Conservation (phyloP, 53 echinoderm and acorn worm species). For the Temnopleurus reevesii region DNA sequence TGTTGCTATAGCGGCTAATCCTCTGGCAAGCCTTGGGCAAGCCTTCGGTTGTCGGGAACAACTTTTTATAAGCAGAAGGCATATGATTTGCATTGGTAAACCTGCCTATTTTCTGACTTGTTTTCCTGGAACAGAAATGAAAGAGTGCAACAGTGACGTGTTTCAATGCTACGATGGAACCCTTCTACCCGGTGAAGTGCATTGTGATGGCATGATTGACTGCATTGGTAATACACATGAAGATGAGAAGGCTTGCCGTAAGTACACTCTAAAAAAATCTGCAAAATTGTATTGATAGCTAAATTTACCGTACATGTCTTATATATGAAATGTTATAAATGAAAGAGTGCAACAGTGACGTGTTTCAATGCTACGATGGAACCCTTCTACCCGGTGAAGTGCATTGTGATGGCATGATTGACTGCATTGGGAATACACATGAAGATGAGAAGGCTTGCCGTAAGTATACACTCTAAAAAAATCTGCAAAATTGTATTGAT, state of each 20-base stretch:
- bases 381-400: slow-evolving; percentile 31
- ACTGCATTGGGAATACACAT: slow-evolving; percentile 49
- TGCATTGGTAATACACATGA: slow-evolving; percentile 64
- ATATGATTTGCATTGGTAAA: too few species aligned
- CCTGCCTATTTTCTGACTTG: too few species aligned
- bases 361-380: slow-evolving; percentile 60
- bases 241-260: slow-evolving; percentile 56
- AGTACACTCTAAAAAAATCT: too few species aligned
- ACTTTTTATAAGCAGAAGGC: too few species aligned
- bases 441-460: slow-evolving; percentile 71
- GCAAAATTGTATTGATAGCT: too few species aligned
- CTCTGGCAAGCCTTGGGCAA: too few species aligned
- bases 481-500: too few species aligned
- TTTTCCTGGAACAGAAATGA: slow-evolving; percentile 8
- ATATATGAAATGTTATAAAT: too few species aligned
- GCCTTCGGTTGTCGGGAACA: too few species aligned
- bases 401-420: slow-evolving; percentile 58
- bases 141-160: background rate
- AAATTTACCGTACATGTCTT: too few species aligned
- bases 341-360: background rate
- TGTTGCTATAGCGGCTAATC: too few species aligned
- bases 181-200: slow-evolving; percentile 42
- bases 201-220: slow-evolving; percentile 68
- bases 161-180: slow-evolving; percentile 65
- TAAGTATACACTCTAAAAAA: too few species aligned